Evolutionary conservation across 1,140 invertebrate species (phyloP).

Genomic region (Prorops nasuta): DNA sequence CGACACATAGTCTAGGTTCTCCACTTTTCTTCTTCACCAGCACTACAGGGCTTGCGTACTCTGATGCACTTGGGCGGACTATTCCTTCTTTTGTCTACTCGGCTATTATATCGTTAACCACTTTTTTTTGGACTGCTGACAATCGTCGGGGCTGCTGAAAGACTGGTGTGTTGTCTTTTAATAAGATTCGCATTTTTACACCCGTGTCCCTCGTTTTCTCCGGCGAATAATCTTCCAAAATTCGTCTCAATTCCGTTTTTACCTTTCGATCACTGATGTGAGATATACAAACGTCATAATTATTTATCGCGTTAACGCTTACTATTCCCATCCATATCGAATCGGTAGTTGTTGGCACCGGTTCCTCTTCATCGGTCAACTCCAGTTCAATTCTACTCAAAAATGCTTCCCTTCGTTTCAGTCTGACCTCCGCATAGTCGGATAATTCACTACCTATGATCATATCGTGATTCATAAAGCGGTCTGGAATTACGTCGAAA

Average conservation of each 20-base stretch:
- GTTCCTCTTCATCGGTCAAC: too few species aligned
- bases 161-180: neutral
- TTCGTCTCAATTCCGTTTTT: neutral
- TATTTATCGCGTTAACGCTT: too few species aligned
- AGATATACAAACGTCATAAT: neutral
- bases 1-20: neutral
- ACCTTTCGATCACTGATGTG: constrained; percentile 21
- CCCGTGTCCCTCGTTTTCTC: neutral
- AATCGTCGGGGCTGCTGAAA: neutral
- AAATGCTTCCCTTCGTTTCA: neutral
- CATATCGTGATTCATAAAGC: neutral
- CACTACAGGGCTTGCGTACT: constrained; percentile 7
- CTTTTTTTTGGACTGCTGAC: neutral
- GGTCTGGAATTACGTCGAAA: neutral
- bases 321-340: too few species aligned
- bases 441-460: neutral
- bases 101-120: neutral
- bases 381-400: neutral
- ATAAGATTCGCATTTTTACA: neutral
- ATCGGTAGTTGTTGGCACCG: too few species aligned
- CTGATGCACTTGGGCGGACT: neutral
- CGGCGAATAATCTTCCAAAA: neutral
- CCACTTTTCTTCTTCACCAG: neutral
- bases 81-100: neutral
- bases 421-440: neutral